Evolutionary conservation across 2,797 vertebrate species (phyloP), one percentile per base, ranked within the genome.

Genomic region (Morelia viridis): DNA sequence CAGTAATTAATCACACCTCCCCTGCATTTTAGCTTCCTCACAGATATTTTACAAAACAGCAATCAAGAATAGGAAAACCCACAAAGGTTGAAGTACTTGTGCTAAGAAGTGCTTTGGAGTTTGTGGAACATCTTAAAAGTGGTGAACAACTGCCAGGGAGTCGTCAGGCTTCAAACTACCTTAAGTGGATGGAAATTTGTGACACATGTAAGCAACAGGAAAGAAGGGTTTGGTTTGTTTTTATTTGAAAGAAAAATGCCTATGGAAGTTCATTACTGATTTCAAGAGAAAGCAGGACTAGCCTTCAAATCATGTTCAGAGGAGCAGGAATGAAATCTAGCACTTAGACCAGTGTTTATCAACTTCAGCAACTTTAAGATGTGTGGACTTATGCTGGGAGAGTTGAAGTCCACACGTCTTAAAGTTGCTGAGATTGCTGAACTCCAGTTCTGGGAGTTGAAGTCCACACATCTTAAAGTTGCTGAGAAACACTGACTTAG

Each of bases 41-140:
- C 93, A 97, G 95, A 96, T 94, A 93, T 96, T 94, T 94, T 92
- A 95, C 95, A 96, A 95, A 96, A 97, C 92, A 95, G 94, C 83
- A 91, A 92, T 94, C 96, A 92, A 68, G 83, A 94, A 95, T 95
- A 95, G 95, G 94, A 96, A 96, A 92, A 85, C 95, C 95, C 95
- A 97, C 97, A 98, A 98, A 98, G 97, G 97, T 93, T 95, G 97
- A 96, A 92, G 90, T 97, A 83, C 95, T 97, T 97, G 94, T 94
- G 76, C 92, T 94, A 95, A 96, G 96, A 96, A 96, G 92, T 95
- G 93, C 96, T 96, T 92, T 93, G 96, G 93, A 92, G 93, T 96
- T 92, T 93, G 88, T 61, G 94, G 90, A 93, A 90, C 41, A 17
- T 88, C 92, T 85, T 58, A 88, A 94, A 53, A 88, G 87, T 60